Evolutionary conservation across 2,888 invertebrate genomes (phyloP).

Genomic region (Ypsolopha sequella): DNA sequence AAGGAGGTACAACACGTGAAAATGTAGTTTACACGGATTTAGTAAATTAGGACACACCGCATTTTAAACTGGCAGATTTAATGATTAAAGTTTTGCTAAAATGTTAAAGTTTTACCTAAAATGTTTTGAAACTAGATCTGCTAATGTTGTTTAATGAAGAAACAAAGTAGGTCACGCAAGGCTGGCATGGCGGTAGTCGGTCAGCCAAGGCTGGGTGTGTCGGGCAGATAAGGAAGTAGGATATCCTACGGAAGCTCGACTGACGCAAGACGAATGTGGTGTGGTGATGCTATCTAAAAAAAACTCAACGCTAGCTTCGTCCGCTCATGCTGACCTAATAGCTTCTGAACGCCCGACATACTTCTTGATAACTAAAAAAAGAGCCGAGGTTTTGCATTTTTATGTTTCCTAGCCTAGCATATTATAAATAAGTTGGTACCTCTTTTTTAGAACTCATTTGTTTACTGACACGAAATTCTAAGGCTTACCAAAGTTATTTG

Average conservation of each 20-base stretch:
- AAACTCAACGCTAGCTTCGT: conserved; percentile 18
- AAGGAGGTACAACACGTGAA: background rate
- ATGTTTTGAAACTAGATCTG: conserved; percentile 29
- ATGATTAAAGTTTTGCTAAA: conserved; percentile 28
- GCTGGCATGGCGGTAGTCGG: conserved; percentile 5
- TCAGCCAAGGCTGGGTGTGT: conserved; percentile 23
- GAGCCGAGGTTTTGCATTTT: too few species aligned
- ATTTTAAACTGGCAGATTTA: conserved; percentile 1
- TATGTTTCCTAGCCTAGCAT: too few species aligned
- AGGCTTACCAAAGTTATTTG: too few species aligned
- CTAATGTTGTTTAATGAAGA: conserved; percentile 23
- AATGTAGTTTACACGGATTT: conserved; percentile 7
- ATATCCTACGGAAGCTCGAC: conserved; percentile 43
- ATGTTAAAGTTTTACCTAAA: conserved; percentile 12
- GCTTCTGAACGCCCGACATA: conserved; percentile 5
- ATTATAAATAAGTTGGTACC: too few species aligned
- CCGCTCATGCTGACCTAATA: conserved; percentile 25
- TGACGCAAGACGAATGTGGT: conserved; percentile 25
- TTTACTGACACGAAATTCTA: too few species aligned
- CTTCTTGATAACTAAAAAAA: too few species aligned
- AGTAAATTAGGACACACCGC: conserved; percentile 27
- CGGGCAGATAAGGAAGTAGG: conserved; percentile 42
- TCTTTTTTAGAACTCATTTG: too few species aligned
- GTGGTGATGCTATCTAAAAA: conserved; percentile 31
- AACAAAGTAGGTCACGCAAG: conserved; percentile 31